Evolutionary conservation across 2,888 invertebrate genomes (phyloP).

Genomic region (Eugnorisma glareosa): DNA sequence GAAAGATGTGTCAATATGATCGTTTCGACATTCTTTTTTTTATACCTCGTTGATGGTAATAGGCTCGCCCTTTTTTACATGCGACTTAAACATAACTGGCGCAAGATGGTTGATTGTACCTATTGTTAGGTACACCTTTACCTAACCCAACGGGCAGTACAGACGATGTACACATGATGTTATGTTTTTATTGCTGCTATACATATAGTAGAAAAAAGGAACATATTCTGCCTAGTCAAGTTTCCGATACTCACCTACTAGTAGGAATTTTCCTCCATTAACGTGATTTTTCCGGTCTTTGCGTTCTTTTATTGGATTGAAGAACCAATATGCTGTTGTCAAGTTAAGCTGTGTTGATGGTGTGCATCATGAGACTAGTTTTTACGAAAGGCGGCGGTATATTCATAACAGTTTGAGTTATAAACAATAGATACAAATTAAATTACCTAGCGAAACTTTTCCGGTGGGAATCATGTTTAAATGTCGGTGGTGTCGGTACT

Average conservation of each 20-base stretch:
- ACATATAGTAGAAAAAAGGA: neutral
- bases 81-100: neutral
- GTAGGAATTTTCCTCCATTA: constrained; percentile 34
- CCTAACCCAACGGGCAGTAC: neutral
- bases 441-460: neutral
- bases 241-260: constrained; percentile 28
- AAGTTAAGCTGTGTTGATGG: neutral
- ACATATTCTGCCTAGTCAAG: neutral
- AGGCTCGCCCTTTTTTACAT: neutral
- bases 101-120: neutral
- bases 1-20: constrained; percentile 20
- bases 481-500: neutral
- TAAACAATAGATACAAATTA: neutral
- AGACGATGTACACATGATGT: neutral
- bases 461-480: neutral
- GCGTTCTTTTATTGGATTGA: neutral
- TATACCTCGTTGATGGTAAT: neutral
- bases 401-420: neutral
- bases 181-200: neutral
- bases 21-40: neutral
- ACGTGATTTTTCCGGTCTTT: constrained; percentile 22
- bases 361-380: neutral
- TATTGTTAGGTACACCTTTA: neutral
- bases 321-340: neutral
- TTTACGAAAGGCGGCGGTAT: neutral